Base-by-base conservation (phyloP, 2,113 vertebrate genomes). In the Menidia beryllina region DNA sequence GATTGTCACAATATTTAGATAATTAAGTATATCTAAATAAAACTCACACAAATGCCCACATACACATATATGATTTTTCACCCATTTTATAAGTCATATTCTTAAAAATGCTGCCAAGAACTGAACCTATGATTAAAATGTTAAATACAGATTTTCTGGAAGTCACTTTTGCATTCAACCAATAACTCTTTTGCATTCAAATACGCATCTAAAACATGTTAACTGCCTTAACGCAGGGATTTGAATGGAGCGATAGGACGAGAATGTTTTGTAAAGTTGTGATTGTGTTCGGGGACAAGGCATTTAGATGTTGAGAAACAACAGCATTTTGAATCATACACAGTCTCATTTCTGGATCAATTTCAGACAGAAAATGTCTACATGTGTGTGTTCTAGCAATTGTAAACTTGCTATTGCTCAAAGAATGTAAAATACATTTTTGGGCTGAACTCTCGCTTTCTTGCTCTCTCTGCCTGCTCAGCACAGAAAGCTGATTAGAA, bases 401-500 rank as follows among this genome's bases (percentile, higher is more conserved):
- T 24, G 0, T 39, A 39, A 57, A 57, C 36, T 15, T 24, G 7
- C 17, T 57, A 4, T 41, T 17, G 20, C 13, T 86, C 63, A 80
- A 68, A 81, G 54, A 87, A 83, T 64, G 72, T 70, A 77, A 77
- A 63, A 75, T 64, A 78, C 72, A 69, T 14, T 57, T 75, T 58
- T 75, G 49, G 30, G 26, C 25, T 72, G 47, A 41, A 60, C 55
- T 59, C 30, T 1, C 51, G 14, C 57, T 48, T 19, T 49, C 52
- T 45, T 68, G 26, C 49, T 10, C 72, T 64, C 43, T 7, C 34
- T 60, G 51, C 62, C 63, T 67, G 26, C 48, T 27, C 15, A 3
- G 39, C 63, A 55, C 62, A 61, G 64, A 67, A 50, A 88, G 84
- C 72, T 43, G 77, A 90, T 91, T 88, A 84, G 81, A 81, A 58